Evolutionary conservation across 2,888 invertebrate genomes (phyloP).

Genomic region (Oscheius sp.): DNA sequence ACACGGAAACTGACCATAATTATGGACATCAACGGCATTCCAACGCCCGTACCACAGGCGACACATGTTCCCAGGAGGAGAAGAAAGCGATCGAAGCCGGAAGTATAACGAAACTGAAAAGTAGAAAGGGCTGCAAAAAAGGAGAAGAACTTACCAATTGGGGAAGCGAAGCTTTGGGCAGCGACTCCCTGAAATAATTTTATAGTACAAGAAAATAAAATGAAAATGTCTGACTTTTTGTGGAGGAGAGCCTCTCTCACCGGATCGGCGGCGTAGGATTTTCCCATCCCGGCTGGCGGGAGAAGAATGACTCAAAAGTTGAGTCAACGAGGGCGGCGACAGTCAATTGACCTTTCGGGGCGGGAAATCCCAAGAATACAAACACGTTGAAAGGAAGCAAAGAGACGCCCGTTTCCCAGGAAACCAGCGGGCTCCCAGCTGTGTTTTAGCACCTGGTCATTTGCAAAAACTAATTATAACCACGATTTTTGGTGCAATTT

Average conservation of each 20-base stretch:
- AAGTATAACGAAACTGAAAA: conserved; percentile 62
- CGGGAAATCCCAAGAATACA: no score
- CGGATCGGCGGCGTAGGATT: neutral
- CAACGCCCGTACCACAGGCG: conserved; percentile 64
- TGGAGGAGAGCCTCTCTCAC: neutral
- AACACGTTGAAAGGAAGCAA: no score
- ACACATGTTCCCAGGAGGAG: conserved; percentile 58
- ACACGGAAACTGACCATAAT: conserved; percentile 56
- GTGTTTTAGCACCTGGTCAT: no score
- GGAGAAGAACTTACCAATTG: conserved; percentile 20
- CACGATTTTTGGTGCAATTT: no score
- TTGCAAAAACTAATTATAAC: no score
- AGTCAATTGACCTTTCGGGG: no score
- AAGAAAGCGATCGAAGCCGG: conserved; percentile 52
- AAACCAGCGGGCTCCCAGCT: no score
- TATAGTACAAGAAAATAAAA: neutral
- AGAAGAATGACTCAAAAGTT: neutral
- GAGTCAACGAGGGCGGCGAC: neutral
- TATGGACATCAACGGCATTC: conserved; percentile 65
- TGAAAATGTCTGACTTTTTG: conserved; percentile 4
- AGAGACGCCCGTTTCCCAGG: no score
- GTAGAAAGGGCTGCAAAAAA: neutral
- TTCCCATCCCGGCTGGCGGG: neutral
- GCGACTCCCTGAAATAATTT: conserved; percentile 7
- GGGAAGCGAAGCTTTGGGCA: conserved; percentile 12